Base-by-base conservation (phyloP, 1,140 invertebrate genomes). In the honey bee (Apis mellifera) region DNA sequence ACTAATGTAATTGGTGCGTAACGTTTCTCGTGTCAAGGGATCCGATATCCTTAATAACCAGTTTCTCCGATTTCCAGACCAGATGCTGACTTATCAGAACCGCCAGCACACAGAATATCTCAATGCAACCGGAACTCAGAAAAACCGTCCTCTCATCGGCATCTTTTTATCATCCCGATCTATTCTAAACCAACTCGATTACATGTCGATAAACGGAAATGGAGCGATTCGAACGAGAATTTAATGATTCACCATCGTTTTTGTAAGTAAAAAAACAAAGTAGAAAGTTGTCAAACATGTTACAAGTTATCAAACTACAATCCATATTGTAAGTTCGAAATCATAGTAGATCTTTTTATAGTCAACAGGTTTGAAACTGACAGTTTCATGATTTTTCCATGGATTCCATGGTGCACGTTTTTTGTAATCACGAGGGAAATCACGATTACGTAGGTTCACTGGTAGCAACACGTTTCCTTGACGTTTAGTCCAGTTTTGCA, bases 401-500 rank as follows among this genome's bases (percentile, higher is more conserved):
- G 17, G n/a, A 74, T 13, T 55, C 74, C 78, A n/a, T 17, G 1
- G 21, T 21, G 48, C 19, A 21, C 23, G 78, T 26, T 57, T n/a
- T 71, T 26, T 64, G 59, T n/a, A 65, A 52, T 15, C 60, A 9
- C 26, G 11, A 23, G 26, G 23, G 55, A 59, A 78, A 71, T 52
- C 50, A 50, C 21, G 21, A 64, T 55, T 72, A 80, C 62, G 54
- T 50, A 19, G 15, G 48, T 50, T 15, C 52, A 55, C 15, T 48
- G 17, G 15, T n/a, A 32, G 64, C 55, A 54, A 73, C 50, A 64
- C 73, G 65, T 64, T 78, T 52, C 17, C 55, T n/a, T 65, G 78
- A 50, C 66, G 75, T 78, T 78, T 52, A 71, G 81, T 83, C 81
- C 81, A 83, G 81, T 83, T 83, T 83, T 78, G 75, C 81, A 83